These are phyloP conservation scores for Rhopalosiphum maidis DNA, from an alignment of 1,140 invertebrate species.

Conservation along the genomic window DNA sequence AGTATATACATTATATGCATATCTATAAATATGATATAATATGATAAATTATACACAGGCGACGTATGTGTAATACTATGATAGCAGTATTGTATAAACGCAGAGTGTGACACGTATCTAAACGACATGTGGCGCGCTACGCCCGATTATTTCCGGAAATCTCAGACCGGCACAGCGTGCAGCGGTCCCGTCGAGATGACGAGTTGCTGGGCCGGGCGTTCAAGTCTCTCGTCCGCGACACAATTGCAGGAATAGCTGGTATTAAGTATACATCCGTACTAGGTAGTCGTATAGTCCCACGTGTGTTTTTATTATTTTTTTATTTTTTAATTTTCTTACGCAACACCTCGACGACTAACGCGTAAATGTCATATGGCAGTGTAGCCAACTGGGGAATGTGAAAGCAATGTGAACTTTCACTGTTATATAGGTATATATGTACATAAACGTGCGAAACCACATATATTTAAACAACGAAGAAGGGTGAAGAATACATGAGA, in stretches of 20 bases:
- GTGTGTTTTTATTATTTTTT: neutral
- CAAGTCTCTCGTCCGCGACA: neutral
- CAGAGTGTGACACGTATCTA: neutral
- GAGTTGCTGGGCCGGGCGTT: neutral
- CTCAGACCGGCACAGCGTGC: neutral
- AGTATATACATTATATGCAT: neutral
- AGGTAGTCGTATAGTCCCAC: neutral
- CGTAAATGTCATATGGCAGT: conserved; percentile 22
- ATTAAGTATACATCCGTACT: neutral
- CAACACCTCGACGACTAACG: conserved; percentile 6
- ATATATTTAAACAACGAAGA: neutral
- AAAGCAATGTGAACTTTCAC: conserved; percentile 46
- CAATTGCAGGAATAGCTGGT: neutral
- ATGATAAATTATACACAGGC: neutral
- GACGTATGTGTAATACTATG: neutral
- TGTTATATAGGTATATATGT: neutral
- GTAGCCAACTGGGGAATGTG: conserved; percentile 37
- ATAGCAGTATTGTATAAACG: neutral
- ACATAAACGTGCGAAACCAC: neutral
- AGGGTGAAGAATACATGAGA: neutral
- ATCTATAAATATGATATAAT: neutral
- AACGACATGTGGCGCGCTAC: neutral
- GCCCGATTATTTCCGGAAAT: neutral
- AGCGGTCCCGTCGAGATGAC: neutral
- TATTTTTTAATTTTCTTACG: conserved; percentile 12